A percentile compares a stretch with the other conserved stretches of the same genome.
phyloP scores from a whole-genome alignment of 2,888 invertebrate genomes.

The Thereva unica region DNA sequence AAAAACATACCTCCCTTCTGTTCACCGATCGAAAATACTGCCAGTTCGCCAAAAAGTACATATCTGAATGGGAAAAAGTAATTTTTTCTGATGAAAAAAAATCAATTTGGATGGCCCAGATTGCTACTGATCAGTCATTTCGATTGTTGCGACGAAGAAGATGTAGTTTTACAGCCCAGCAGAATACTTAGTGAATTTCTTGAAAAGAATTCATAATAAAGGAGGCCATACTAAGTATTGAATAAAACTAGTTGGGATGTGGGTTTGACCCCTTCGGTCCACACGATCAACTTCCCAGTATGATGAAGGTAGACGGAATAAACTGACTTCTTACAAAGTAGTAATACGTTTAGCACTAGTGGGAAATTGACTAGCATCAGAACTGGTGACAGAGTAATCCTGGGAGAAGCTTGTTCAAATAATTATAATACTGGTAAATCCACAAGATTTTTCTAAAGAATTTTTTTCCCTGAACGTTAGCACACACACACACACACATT shows the following conservation, averaged over 20 bases:
- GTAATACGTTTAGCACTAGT: too few relatives aligned
- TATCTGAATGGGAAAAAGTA: slow-evolving; percentile 5
- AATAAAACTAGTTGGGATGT: too few relatives aligned
- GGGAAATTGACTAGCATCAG: too few relatives aligned
- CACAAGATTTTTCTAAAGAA: not conserved
- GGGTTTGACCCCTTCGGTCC: too few relatives aligned
- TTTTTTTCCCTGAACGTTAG: not conserved
- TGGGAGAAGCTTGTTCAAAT: too few relatives aligned
- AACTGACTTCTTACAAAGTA: too few relatives aligned
- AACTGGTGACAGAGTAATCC: too few relatives aligned
- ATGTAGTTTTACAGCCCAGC: slow-evolving; percentile 1
- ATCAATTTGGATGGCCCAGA: not conserved
- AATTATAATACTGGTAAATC: not conserved
- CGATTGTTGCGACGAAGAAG: slow-evolving; percentile 4
- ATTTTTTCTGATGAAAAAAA: slow-evolving; percentile 1
- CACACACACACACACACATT: not conserved
- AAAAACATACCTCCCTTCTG: slow-evolving; percentile 9
- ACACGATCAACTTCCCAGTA: too few relatives aligned
- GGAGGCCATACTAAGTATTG: not conserved
- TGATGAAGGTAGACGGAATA: too few relatives aligned
- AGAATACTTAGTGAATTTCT: slow-evolving; percentile 1
- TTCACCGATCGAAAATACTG: not conserved
- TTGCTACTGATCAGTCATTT: slow-evolving; percentile 13
- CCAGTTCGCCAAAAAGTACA: slow-evolving; percentile 4
- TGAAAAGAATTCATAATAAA: not conserved